Evolutionary conservation across 2,113 vertebrate species (phyloP).

Genomic region (Colaptes auratus): DNA sequence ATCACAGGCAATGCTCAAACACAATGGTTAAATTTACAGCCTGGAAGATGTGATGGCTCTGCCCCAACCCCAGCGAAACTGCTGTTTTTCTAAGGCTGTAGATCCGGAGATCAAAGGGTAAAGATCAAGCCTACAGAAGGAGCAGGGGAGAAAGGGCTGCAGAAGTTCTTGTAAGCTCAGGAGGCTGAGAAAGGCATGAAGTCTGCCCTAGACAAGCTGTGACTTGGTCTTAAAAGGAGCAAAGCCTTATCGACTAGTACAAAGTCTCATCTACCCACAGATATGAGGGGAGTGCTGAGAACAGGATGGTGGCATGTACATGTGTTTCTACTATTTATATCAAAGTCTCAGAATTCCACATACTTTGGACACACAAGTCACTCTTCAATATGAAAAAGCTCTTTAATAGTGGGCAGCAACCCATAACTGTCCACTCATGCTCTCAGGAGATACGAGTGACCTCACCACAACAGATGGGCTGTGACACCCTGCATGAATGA

Average conservation of each 20-base stretch:
- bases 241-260: not conserved
- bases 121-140: constrained; percentile 39
- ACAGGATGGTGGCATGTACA: not conserved
- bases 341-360: not conserved
- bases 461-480: accelerated
- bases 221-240: not conserved
- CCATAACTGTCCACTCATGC: accelerated
- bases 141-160: not conserved
- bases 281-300: not conserved
- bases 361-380: not conserved
- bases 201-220: not conserved
- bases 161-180: not conserved
- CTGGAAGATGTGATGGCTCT: constrained; percentile 48
- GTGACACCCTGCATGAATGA: not conserved
- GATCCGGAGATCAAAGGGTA: constrained; percentile 58
- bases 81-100: constrained; percentile 46
- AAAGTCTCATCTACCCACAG: not conserved
- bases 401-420: not conserved
- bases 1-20: constrained; percentile 59
- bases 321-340: not conserved
- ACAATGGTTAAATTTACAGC: constrained; percentile 65
- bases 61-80: not conserved
- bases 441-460: not conserved
- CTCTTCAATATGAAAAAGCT: not conserved
- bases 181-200: not conserved